Evolutionary conservation across 2,888 invertebrate genomes (phyloP).

Genomic region (Lepidonotus clava): DNA sequence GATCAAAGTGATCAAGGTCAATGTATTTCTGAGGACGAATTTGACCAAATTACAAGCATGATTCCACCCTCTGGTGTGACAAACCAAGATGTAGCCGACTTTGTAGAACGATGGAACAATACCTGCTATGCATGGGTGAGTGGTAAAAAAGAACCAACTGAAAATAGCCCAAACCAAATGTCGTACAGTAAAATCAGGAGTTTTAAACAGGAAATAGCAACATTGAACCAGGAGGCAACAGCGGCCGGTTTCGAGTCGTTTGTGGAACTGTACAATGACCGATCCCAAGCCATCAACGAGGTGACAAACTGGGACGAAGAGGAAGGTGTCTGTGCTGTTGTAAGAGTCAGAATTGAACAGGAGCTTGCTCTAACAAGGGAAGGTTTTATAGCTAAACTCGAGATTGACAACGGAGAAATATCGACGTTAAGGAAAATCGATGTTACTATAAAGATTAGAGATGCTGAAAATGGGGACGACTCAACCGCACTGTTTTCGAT

Average conservation of each 20-base stretch:
- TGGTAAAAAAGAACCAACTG: not conserved
- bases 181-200: not conserved
- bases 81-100: not conserved
- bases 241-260: not conserved
- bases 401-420: constrained; percentile 67
- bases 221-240: not conserved
- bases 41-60: too few species aligned
- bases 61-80: too few species aligned
- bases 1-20: too few species aligned
- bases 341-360: constrained; percentile 65
- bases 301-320: constrained; percentile 55
- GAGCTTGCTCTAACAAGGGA: constrained; percentile 66
- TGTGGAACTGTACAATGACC: not conserved
- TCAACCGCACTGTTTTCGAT: constrained; percentile 61
- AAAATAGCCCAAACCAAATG: not conserved
- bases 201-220: not conserved
- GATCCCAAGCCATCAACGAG: not conserved
- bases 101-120: not conserved
- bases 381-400: constrained; percentile 65
- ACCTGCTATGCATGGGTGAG: not conserved
- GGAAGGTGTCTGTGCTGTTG: constrained; percentile 66
- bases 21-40: too few species aligned
- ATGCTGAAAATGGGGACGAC: constrained; percentile 59
- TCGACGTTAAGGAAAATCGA: constrained; percentile 60
- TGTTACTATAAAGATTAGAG: constrained; percentile 59